Evolutionary conservation across 2,113 vertebrate genomes (phyloP).

Genomic region (Mesitornis unicolor): DNA sequence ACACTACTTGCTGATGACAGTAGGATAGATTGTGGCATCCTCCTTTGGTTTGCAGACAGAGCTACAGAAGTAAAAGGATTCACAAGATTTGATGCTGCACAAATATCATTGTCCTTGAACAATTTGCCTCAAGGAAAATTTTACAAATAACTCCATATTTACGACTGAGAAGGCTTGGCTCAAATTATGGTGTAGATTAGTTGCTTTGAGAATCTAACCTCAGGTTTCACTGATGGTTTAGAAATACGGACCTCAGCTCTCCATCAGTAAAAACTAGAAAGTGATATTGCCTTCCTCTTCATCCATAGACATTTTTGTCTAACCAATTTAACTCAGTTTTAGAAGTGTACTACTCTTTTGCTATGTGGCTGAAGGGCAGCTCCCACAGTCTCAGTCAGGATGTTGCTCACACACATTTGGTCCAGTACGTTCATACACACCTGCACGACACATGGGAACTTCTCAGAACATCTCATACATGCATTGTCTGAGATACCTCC

Average conservation of each 20-base stretch:
- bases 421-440: background rate
- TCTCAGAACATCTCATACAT: background rate
- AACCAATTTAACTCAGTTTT: background rate
- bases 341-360: background rate
- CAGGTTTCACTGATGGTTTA: background rate
- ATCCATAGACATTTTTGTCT: background rate
- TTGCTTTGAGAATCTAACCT: background rate
- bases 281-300: background rate
- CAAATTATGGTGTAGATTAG: background rate
- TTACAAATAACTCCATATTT: background rate
- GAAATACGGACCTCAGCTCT: background rate
- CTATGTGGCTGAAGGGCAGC: background rate
- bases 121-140: background rate
- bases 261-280: background rate
- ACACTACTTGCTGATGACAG: background rate
- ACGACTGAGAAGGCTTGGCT: background rate
- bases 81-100: background rate
- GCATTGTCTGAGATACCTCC: background rate
- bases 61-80: background rate
- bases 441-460: background rate
- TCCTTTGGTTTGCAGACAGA: background rate
- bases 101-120: background rate
- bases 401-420: background rate
- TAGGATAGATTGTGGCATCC: background rate
- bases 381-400: background rate